Percentiles rank a stretch among this genome's conserved stretches.
These are phyloP conservation scores for Phrynocephalus forsythii DNA, from an alignment of 2,797 vertebrate genomes.

Conservation along the genomic window DNA sequence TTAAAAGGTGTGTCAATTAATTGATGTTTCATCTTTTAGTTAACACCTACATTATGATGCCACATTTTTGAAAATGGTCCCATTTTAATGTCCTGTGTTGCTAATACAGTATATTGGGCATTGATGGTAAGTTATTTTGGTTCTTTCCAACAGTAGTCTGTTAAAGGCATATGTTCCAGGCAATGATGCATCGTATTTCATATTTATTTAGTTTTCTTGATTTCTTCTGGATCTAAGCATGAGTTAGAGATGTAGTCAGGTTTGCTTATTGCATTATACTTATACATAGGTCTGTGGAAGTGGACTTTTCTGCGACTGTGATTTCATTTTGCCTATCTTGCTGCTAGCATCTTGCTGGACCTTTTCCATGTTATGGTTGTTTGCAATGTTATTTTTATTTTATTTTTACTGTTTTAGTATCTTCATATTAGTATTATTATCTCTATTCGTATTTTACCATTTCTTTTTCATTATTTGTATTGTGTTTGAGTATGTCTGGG, in stretches of 20 bases:
- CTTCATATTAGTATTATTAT: too few species aligned
- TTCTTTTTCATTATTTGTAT: too few species aligned
- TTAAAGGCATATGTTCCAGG: background rate
- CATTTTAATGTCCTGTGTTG: background rate
- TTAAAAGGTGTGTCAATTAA: conserved; percentile 4
- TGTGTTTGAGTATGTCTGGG: too few species aligned
- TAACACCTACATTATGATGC: background rate
- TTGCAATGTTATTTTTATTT: too few species aligned
- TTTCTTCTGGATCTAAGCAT: background rate
- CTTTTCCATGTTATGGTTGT: too few species aligned
- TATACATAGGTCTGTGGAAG: too few species aligned
- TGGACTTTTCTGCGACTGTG: too few species aligned
- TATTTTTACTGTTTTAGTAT: too few species aligned
- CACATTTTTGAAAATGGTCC: background rate
- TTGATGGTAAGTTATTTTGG: background rate
- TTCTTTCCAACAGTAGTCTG: background rate
- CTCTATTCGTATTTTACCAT: too few species aligned
- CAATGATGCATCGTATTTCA: background rate
- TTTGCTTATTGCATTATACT: too few species aligned
- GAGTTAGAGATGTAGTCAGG: background rate
- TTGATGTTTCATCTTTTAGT: background rate
- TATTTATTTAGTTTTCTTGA: background rate
- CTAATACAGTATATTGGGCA: background rate
- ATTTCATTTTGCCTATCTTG: too few species aligned
- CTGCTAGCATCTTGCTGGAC: too few species aligned